These are phyloP conservation scores for Phoxinus phoxinus DNA, from an alignment of 2,113 vertebrate species.

Conservation along the genomic window DNA sequence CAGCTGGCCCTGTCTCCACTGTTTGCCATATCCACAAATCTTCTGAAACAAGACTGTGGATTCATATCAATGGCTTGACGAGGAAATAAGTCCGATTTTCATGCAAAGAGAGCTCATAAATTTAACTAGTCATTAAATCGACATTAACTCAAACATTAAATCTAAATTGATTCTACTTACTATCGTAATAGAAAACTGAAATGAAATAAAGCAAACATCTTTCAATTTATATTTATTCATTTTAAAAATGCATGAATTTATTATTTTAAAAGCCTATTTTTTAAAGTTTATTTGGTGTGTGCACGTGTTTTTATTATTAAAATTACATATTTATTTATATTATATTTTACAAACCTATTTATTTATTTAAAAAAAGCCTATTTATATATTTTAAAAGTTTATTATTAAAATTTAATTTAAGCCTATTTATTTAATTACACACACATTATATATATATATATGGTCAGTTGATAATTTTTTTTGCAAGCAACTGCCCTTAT, in stretches of 20 bases:
- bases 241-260: neutral
- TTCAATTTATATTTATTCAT: neutral
- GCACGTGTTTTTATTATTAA: no score
- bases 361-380: no score
- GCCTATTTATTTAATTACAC: no score
- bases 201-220: neutral
- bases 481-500: no score
- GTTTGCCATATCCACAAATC: slow-evolving; percentile 58
- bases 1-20: slow-evolving; percentile 70
- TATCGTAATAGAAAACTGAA: neutral
- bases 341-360: no score
- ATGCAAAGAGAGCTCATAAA: neutral
- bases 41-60: slow-evolving; percentile 40
- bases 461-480: no score
- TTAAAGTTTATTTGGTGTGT: no score
- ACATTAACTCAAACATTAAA: neutral
- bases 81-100: neutral
- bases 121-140: slow-evolving; percentile 3
- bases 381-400: no score
- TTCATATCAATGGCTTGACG: neutral
- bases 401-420: no score
- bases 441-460: no score
- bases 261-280: no score
- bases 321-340: no score
- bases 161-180: neutral